These are phyloP conservation scores for Drosophila murphyi DNA, from an alignment of 1,140 invertebrate genomes.

Conservation along the genomic window DNA sequence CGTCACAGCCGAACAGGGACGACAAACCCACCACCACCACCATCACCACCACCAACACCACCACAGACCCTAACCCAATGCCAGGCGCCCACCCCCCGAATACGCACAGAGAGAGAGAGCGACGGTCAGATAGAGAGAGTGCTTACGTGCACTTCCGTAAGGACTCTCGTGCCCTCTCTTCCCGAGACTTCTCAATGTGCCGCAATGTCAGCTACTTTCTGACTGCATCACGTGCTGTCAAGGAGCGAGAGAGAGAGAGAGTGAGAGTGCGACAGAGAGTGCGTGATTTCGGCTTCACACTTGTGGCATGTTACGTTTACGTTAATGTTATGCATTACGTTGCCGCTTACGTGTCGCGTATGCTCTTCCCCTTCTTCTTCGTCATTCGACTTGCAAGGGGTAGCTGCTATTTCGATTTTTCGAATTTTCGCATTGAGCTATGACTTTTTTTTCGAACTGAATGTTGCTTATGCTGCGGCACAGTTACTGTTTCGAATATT, in stretches of 20 bases:
- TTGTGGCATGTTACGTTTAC: slow-evolving; percentile 69
- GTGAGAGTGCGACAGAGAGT: slow-evolving; percentile 2
- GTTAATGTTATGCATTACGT: slow-evolving; percentile 29
- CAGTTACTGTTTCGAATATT: too few species aligned
- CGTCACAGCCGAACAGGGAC: slow-evolving; percentile 24
- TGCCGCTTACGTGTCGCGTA: slow-evolving; percentile 10
- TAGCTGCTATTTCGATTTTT: slow-evolving; percentile 9
- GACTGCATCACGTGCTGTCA: slow-evolving; percentile 68
- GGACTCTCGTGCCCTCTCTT: slow-evolving; percentile 13
- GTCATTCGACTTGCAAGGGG: neutral
- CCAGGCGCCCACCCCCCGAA: slow-evolving; percentile 17
- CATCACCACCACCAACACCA: slow-evolving; percentile 14
- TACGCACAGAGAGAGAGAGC: neutral
- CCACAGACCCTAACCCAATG: slow-evolving; percentile 51
- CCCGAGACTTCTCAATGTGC: slow-evolving; percentile 35
- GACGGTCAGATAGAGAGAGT: neutral
- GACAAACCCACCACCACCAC: slow-evolving; percentile 38
- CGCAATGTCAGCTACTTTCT: slow-evolving; percentile 68
- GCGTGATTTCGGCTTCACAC: slow-evolving; percentile 55
- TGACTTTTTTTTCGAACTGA: neutral
- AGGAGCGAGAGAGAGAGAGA: slow-evolving; percentile 26
- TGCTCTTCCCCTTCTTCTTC: slow-evolving; percentile 1
- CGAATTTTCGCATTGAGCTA: slow-evolving; percentile 1
- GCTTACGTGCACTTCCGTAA: slow-evolving; percentile 31
- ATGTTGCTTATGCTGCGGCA: neutral